Base-by-base conservation (phyloP, 2,888 invertebrate genomes). In the Cantharis lateralis region DNA sequence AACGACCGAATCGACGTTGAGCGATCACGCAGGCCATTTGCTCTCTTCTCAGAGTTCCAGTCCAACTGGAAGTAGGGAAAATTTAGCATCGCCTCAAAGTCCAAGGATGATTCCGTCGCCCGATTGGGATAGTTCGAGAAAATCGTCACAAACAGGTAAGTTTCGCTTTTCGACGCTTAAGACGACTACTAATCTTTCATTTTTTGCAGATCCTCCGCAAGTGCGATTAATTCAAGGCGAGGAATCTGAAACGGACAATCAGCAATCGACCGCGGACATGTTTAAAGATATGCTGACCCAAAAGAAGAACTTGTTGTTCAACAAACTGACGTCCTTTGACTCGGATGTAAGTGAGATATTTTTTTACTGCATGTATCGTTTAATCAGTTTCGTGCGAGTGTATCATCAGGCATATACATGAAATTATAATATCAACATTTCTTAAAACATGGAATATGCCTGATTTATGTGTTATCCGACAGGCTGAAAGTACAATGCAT, bases 251-350 rank as follows among this genome's bases (percentile, higher is more conserved):
- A 89, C 91, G 13, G 90, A 91, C 20, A 92, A 92, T 80, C 92
- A 92, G 3, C 94, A 94, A 84, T 94, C 95, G 70, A 95, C 96
- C 2, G 93, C 96, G 0, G 98, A 98, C 85, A 96, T 97, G 93
- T 95, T 98, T 87, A 93, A 96, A 85, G 98, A 98, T 85, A 94
- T 98, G 92, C 91, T 98, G 82, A 96, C 95, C 82, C 97, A 97
- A 87, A 98, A 98, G 88, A 93, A 97, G 82, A 95, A 97, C 85
- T 92, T 95, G 84, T 90, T 97, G 26, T 91, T 96, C 81, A 95
- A 95, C 87, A 96, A 95, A 89, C 90, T 97, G 75, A 95, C 96
- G 74, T 97, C 95, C 9, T 96, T 94, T 87, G 98, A 95, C 85
- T 96, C 96, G 0, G 97, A 98, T 89, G 96, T 97, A 91, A 93